phyloP scores from a whole-genome alignment of 2,113 vertebrate genomes.

The Sinocyclocheilus rhinocerous region DNA sequence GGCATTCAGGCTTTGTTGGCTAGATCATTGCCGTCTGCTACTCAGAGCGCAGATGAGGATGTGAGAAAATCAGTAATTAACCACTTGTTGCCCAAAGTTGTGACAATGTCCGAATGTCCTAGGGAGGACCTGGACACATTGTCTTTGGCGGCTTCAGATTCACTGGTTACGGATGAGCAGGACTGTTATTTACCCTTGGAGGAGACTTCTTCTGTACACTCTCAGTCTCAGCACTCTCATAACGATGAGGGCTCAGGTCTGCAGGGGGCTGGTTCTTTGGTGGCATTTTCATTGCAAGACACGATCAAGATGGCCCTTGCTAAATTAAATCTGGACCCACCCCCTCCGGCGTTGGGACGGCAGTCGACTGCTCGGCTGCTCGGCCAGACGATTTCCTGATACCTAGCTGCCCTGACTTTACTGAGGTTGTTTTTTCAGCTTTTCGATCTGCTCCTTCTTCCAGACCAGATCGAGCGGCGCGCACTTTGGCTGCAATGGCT shows the following conservation, averaged over 20 bases:
- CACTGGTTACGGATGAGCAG: background rate
- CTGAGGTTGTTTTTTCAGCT: background rate
- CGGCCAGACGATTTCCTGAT: background rate
- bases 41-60: background rate
- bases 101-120: background rate
- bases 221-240: background rate
- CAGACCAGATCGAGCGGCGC: background rate
- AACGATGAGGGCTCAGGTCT: background rate
- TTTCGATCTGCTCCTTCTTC: background rate
- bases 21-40: background rate
- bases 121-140: background rate
- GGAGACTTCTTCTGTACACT: background rate
- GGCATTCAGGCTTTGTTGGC: background rate
- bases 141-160: background rate
- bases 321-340: background rate
- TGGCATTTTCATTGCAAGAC: background rate
- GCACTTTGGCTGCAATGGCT: background rate
- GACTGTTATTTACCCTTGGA: background rate
- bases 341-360: background rate
- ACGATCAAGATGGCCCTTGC: background rate
- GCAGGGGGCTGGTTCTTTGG: background rate
- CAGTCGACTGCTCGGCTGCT: no score
- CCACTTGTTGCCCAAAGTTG: background rate
- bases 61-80: background rate
- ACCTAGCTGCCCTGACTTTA: background rate